These are phyloP conservation scores for Zaprionus ghesquierei DNA, from an alignment of 1,140 invertebrate genomes.

Conservation along the genomic window DNA sequence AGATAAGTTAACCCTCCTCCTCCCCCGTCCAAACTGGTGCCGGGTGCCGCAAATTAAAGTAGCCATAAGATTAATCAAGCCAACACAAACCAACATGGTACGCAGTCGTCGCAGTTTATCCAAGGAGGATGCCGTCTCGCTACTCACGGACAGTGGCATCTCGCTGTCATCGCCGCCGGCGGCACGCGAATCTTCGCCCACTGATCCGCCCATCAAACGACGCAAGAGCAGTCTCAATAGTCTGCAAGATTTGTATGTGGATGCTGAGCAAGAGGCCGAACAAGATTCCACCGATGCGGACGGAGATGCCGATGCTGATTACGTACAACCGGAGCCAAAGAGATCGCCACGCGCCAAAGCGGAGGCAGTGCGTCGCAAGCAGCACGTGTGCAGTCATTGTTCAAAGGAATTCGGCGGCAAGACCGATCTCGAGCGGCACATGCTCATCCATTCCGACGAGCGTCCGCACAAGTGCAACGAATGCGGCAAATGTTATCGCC, in stretches of 20 bases:
- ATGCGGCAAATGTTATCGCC: conserved; percentile 89
- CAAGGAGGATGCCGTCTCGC: conserved; percentile 70
- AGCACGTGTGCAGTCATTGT: conserved; percentile 82
- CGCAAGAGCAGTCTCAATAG: conserved; percentile 63
- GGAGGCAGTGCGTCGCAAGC: conserved; percentile 52
- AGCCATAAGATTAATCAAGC: conserved; percentile 34
- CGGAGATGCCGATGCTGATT: conserved; percentile 49
- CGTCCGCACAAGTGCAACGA: conserved; percentile 87
- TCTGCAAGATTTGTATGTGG: conserved; percentile 39
- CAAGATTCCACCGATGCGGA: conserved; percentile 19
- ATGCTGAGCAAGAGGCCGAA: neutral
- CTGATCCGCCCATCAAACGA: conserved; percentile 33
- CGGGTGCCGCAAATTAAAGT: conserved; percentile 40
- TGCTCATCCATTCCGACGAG: conserved; percentile 85
- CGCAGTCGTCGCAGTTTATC: conserved; percentile 75
- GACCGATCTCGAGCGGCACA: conserved; percentile 83
- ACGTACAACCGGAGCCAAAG: conserved; percentile 55
- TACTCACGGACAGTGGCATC: conserved; percentile 75
- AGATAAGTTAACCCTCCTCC: conserved; percentile 46
- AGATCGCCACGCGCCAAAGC: conserved; percentile 53
- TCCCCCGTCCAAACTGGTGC: conserved; percentile 44
- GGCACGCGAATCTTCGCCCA: conserved; percentile 44
- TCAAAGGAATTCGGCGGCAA: conserved; percentile 83
- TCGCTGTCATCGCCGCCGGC: conserved; percentile 75
- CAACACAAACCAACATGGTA: conserved; percentile 55